These are phyloP conservation scores for Catocala nupta DNA, from an alignment of 2,888 invertebrate genomes.

Conservation along the genomic window DNA sequence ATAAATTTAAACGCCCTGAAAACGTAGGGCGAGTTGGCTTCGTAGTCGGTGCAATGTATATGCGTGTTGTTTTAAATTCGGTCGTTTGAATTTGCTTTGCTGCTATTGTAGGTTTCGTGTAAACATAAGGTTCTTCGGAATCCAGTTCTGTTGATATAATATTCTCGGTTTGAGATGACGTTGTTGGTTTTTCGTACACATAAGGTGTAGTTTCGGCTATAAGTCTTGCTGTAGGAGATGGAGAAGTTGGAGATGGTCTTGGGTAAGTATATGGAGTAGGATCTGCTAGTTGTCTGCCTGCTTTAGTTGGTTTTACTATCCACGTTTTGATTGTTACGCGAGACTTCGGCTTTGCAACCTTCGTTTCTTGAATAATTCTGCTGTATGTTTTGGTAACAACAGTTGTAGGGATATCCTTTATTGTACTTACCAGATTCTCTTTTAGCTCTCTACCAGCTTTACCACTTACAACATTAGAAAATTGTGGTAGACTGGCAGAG, in stretches of 20 bases:
- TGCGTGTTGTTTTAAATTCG: constrained; percentile 54
- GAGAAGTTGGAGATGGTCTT: constrained; percentile 55
- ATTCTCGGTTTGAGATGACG: constrained; percentile 51
- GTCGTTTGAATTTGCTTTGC: constrained; percentile 57
- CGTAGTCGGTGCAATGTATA: constrained; percentile 56
- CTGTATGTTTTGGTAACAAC: constrained; percentile 77
- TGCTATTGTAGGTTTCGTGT: constrained; percentile 62
- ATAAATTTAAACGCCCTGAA: constrained; percentile 56
- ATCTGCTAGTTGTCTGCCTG: constrained; percentile 64
- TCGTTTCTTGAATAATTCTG: constrained; percentile 70
- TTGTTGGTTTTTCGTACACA: constrained; percentile 61
- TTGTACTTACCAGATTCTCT: constrained; percentile 79
- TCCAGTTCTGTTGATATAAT: constrained; percentile 47
- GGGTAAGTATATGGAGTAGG: constrained; percentile 70
- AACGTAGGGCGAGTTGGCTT: constrained; percentile 59
- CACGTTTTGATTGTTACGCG: constrained; percentile 81
- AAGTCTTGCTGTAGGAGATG: constrained; percentile 57
- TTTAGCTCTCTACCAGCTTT: constrained; percentile 66
- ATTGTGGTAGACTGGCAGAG: constrained; percentile 46
- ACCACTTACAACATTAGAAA: constrained; percentile 58
- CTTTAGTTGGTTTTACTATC: constrained; percentile 79
- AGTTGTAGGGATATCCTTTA: constrained; percentile 64
- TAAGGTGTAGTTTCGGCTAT: constrained; percentile 64
- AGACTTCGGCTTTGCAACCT: constrained; percentile 73
- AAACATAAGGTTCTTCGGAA: constrained; percentile 57